phyloP scores from a whole-genome alignment of 2,113 vertebrate genomes.

The Cyanistes caeruleus region DNA sequence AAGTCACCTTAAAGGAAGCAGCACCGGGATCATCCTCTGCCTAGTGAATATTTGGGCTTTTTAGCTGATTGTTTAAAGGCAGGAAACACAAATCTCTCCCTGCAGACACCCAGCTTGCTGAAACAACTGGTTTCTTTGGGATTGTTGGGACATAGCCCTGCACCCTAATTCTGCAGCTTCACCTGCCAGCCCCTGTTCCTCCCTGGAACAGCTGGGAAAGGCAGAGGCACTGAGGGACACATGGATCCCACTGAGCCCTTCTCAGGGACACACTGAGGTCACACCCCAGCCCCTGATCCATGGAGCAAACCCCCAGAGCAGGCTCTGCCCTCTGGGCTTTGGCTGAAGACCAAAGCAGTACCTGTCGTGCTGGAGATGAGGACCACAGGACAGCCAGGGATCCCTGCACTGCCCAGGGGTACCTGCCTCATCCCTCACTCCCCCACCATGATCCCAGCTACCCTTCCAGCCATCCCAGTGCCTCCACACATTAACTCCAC shows the following conservation, averaged over 20 bases:
- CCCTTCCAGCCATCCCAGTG: not conserved
- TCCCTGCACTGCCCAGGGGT: not conserved
- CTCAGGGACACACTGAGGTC: not conserved
- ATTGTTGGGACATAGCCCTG: not conserved
- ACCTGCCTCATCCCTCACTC: accelerated
- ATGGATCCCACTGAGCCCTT: not conserved
- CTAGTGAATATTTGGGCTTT: not conserved
- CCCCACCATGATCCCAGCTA: accelerated
- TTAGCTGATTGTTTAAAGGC: not conserved
- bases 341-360: not conserved
- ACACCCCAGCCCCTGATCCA: not conserved
- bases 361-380: not conserved
- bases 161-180: not conserved
- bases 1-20: not conserved
- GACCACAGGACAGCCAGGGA: not conserved
- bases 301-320: not conserved
- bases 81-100: not conserved
- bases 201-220: not conserved
- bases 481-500: not conserved
- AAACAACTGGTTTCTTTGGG: not conserved
- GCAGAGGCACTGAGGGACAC: not conserved
- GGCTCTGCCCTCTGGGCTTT: not conserved
- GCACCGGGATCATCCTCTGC: not conserved
- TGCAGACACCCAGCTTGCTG: not conserved
- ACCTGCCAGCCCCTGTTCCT: accelerated